Base-by-base conservation (phyloP, 2,113 vertebrate genomes). In the Pachycephala philippinensis region DNA sequence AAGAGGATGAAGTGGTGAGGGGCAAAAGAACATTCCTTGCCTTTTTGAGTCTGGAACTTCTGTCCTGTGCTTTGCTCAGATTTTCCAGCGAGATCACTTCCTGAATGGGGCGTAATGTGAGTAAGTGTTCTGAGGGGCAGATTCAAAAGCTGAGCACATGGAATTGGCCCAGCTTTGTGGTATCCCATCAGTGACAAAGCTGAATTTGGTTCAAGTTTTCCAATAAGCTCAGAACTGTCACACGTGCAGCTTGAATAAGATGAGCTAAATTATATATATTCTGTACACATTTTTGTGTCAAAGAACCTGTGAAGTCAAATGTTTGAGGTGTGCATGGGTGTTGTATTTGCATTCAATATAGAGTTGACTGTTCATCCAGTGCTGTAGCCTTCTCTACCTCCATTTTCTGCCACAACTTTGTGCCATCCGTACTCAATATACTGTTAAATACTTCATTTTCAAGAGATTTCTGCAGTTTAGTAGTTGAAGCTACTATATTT, bases 11-110 rank as follows among this genome's bases (percentile, higher is more conserved):
- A 61, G 31, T n/a, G 26, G 13, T 6, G 27, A 27, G n/a, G 3
- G 3, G 13, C 1, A 26, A 26, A 77, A 83, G 90, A 87, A 72
- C 61, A 94, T 95, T 95, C 84, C 93, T 94, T 49, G 75, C 56
- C 31, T 95, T 96, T 95, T 77, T 96, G 86, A 88, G 82, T 72
- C 68, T 93, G 87, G 45, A 90, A 90, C 54, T 87, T 91, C 82
- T 88, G 83, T 82, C 76, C 64, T 82, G 39, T 75, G 44, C 14
- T 89, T 96, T 91, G 72, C 87, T 97, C 95, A 96, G 75, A 75
- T 78, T 96, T 97, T 96, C 96, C 95, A 92, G 68, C 85, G 88
- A 95, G 89, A 88, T 95, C 95, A 94, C 83, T 93, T 96, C 93
- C 95, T 96, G 89, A 90, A 56, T 28, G 27, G 65, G 40, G 52